Conservation (phyloP, 2,797 vertebrate genomes). For the Botia almorhae region DNA sequence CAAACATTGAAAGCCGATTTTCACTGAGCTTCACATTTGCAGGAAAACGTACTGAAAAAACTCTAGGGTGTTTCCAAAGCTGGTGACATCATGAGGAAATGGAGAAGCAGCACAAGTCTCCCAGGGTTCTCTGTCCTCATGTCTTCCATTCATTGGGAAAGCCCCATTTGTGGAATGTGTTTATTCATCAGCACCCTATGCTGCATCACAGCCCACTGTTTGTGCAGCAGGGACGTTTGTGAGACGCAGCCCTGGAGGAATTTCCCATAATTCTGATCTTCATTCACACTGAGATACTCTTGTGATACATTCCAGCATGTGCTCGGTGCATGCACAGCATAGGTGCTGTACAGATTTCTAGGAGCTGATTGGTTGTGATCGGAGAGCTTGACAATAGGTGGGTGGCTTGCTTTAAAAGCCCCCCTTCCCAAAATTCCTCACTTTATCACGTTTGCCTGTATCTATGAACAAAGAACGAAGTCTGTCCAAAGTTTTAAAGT, state of each 20-base stretch:
- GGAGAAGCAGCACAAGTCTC: slow-evolving; percentile 23
- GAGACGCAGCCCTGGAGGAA: slow-evolving; percentile 20
- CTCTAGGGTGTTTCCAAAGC: slow-evolving; percentile 11
- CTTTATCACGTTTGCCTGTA: not conserved
- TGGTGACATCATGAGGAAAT: slow-evolving; percentile 61
- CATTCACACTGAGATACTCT: slow-evolving; percentile 1
- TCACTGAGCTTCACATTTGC: not conserved
- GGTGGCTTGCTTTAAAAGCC: not conserved
- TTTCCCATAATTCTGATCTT: slow-evolving; percentile 30
- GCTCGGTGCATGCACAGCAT: not conserved
- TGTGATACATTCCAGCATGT: not conserved
- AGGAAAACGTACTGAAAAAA: not conserved
- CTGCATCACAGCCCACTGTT: slow-evolving; percentile 10
- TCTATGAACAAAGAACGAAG: not conserved
- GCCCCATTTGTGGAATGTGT: slow-evolving; percentile 58
- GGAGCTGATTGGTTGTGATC: not conserved
- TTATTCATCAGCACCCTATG: slow-evolving; percentile 45
- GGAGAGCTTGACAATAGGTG: not conserved
- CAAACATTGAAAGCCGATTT: not conserved
- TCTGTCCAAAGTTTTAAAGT: no score
- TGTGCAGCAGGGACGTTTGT: slow-evolving; percentile 17
- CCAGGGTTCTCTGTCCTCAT: slow-evolving; percentile 46
- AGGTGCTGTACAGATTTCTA: not conserved
- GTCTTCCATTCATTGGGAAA: slow-evolving; percentile 64
- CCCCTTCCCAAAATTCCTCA: not conserved